Conservation (phyloP, 2,113 vertebrate genomes). For the Mustela lutreola region DNA sequence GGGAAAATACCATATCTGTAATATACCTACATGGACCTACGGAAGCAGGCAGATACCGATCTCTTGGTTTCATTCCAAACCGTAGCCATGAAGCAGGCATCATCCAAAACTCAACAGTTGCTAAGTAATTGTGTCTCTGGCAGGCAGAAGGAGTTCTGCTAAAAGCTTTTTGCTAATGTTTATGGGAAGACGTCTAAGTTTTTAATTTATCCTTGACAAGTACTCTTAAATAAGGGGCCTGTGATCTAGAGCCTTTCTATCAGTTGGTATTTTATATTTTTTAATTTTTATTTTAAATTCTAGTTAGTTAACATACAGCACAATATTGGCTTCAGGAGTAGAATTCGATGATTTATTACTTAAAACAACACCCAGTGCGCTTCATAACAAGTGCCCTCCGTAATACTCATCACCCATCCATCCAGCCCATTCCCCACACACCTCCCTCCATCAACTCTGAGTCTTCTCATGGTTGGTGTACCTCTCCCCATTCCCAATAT, state of each 20-base stretch:
- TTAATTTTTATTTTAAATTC: background rate
- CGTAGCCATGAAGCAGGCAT: background rate
- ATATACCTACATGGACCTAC: background rate
- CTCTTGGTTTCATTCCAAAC: background rate
- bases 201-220: background rate
- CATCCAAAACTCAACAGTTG: background rate
- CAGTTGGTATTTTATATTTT: background rate
- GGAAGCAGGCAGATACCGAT: background rate
- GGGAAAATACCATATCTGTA: background rate
- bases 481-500: background rate
- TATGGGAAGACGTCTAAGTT: background rate
- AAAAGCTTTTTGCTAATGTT: background rate
- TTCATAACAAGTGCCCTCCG: background rate
- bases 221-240: background rate
- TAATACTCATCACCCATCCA: background rate
- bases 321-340: background rate
- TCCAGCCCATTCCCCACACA: background rate
- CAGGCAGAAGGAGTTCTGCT: background rate
- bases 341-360: background rate
- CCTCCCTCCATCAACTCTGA: background rate
- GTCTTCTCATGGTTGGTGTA: background rate
- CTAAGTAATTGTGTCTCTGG: background rate
- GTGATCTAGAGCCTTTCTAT: background rate
- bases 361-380: background rate
- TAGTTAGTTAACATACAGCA: background rate